Evolutionary conservation across 2,113 vertebrate genomes (phyloP).

Genomic region (Sisor rabdophorus): DNA sequence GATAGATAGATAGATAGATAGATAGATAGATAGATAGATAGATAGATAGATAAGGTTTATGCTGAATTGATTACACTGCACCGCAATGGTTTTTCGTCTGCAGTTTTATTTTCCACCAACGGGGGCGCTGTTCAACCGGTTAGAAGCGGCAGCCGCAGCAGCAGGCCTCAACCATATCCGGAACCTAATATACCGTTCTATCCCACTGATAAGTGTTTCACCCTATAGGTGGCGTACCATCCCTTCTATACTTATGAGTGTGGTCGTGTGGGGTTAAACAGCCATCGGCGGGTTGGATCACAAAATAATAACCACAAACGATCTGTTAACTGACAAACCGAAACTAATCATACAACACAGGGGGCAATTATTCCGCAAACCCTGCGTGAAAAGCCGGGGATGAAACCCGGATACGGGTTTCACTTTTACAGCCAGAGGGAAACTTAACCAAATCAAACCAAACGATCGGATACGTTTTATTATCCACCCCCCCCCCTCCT

Average conservation of each 20-base stretch:
- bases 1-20: too few relatives aligned
- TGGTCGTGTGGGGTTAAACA: not conserved
- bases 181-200: not conserved
- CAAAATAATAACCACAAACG: too few relatives aligned
- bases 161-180: not conserved
- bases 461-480: not conserved
- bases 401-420: not conserved
- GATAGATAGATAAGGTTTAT: too few relatives aligned
- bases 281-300: not conserved
- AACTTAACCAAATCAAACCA: too few relatives aligned
- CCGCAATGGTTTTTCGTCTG: not conserved
- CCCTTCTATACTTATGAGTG: not conserved
- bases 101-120: not conserved
- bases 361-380: not conserved
- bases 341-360: not conserved
- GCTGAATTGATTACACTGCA: not conserved
- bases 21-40: too few relatives aligned
- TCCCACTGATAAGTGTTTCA: not conserved
- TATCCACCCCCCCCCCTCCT: not conserved
- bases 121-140: conserved; percentile 14
- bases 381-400: not conserved
- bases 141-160: not conserved
- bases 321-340: not conserved
- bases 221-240: not conserved
- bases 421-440: not conserved